Conservation (phyloP, 2,113 vertebrate species). For the Thunnus maccoyii region DNA sequence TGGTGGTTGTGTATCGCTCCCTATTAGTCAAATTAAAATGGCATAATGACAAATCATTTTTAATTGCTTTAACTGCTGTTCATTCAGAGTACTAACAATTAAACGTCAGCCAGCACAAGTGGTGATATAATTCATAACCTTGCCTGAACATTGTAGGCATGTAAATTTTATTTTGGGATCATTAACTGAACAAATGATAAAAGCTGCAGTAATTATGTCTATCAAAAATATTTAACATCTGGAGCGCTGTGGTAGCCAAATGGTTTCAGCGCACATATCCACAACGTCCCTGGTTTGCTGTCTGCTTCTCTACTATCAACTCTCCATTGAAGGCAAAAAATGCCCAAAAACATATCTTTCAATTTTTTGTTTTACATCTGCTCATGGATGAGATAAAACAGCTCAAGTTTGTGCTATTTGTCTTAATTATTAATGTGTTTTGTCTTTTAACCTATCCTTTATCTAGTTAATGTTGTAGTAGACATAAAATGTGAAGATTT, state of each 20-base stretch:
- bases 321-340: too few species aligned
- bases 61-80: conserved; percentile 66
- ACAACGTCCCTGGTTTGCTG: too few species aligned
- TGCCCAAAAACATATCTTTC: too few species aligned
- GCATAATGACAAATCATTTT: conserved; percentile 65
- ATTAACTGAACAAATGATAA: conserved; percentile 32
- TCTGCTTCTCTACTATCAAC: too few species aligned
- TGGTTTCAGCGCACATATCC: too few species aligned
- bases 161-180: conserved; percentile 8
- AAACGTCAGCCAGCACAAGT: conserved; percentile 27
- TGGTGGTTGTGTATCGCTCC: conserved; percentile 41
- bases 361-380: too few species aligned
- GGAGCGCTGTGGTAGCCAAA: too few species aligned
- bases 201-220: conserved; percentile 13
- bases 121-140: conserved; percentile 26
- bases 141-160: conserved; percentile 30
- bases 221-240: conserved; percentile 4
- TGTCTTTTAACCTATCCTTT: too few species aligned
- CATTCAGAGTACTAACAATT: conserved; percentile 47
- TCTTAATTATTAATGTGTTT: neutral
- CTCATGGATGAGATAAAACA: conserved; percentile 1
- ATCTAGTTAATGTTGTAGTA: too few species aligned
- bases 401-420: neutral
- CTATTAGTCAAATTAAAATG: conserved; percentile 68
- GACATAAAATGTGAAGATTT: too few species aligned